Evolutionary conservation across 2,888 invertebrate species (phyloP).

Genomic region (Rhorus exstirpatorius): DNA sequence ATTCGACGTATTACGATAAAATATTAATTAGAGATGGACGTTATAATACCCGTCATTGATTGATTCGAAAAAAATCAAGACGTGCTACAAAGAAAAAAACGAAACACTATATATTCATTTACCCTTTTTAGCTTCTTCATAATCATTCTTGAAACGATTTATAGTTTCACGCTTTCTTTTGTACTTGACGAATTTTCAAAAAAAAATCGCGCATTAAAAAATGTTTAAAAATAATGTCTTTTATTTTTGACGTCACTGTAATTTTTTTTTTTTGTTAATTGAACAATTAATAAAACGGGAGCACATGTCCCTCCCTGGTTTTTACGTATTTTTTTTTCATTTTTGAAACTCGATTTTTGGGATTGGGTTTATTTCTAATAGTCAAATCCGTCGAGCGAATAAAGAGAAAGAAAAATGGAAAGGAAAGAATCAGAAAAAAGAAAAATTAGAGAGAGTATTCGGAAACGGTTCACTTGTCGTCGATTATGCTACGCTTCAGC

Average conservation of each 20-base stretch:
- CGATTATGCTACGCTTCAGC: constrained; percentile 61
- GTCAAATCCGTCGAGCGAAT: constrained; percentile 19
- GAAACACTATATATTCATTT: too few relatives aligned
- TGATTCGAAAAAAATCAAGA: too few relatives aligned
- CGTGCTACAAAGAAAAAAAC: too few relatives aligned
- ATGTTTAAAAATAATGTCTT: constrained; percentile 34
- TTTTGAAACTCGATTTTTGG: constrained; percentile 9
- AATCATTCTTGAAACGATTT: too few relatives aligned
- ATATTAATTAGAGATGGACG: too few relatives aligned
- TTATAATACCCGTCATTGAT: too few relatives aligned
- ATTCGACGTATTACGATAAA: too few relatives aligned
- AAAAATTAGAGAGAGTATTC: constrained; percentile 61
- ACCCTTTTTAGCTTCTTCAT: too few relatives aligned
- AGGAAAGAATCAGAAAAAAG: constrained; percentile 1
- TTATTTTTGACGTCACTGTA: neutral
- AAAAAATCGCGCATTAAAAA: too few relatives aligned
- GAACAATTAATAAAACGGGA: neutral
- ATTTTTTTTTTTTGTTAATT: neutral
- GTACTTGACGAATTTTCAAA: too few relatives aligned
- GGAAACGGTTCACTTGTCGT: constrained; percentile 62
- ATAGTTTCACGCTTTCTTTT: too few relatives aligned
- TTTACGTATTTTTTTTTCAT: constrained; percentile 7
- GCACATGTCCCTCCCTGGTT: too few relatives aligned
- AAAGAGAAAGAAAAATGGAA: constrained; percentile 10
- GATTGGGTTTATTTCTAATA: neutral